These are phyloP conservation scores for Globodera rostochiensis DNA, from an alignment of 1,140 invertebrate genomes.

Conservation along the genomic window DNA sequence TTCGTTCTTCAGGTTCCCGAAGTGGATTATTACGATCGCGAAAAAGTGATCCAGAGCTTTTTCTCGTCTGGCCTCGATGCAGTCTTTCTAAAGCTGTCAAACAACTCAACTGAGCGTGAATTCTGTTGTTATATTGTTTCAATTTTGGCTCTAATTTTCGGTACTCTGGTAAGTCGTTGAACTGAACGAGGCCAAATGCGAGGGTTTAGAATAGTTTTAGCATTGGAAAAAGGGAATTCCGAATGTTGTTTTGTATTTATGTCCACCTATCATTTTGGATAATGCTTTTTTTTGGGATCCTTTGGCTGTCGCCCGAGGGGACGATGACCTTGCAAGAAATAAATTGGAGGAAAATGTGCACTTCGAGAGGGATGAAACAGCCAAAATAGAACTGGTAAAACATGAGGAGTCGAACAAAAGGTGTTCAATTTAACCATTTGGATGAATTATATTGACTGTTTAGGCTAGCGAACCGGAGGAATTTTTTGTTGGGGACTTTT, in stretches of 20 bases:
- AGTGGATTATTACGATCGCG: slow-evolving; percentile 17
- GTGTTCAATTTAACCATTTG: not conserved
- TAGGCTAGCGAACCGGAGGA: not conserved
- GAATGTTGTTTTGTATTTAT: not conserved
- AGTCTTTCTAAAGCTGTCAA: slow-evolving; percentile 32
- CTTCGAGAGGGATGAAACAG: slow-evolving; percentile 5
- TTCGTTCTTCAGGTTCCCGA: slow-evolving; percentile 32
- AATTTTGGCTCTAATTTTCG: slow-evolving; percentile 40
- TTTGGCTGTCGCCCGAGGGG: slow-evolving; percentile 11
- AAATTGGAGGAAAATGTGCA: slow-evolving; percentile 19
- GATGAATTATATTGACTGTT: not conserved
- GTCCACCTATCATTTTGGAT: too few species aligned
- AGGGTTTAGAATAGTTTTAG: not conserved
- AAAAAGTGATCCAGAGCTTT: slow-evolving; percentile 27
- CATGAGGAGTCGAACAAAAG: slow-evolving; percentile 10
- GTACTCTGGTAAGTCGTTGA: slow-evolving; percentile 30
- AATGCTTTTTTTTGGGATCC: not conserved
- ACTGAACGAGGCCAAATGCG: not conserved
- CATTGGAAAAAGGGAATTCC: slow-evolving; percentile 1
- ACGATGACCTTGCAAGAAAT: slow-evolving; percentile 5
- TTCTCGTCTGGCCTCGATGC: slow-evolving; percentile 30
- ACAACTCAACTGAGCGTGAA: slow-evolving; percentile 32
- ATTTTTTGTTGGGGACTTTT: slow-evolving; percentile 93
- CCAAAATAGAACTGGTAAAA: slow-evolving; percentile 14
- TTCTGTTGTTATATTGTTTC: slow-evolving; percentile 38